Base-by-base conservation (phyloP, 1,140 invertebrate species). In the Eufriesea mexicana region DNA sequence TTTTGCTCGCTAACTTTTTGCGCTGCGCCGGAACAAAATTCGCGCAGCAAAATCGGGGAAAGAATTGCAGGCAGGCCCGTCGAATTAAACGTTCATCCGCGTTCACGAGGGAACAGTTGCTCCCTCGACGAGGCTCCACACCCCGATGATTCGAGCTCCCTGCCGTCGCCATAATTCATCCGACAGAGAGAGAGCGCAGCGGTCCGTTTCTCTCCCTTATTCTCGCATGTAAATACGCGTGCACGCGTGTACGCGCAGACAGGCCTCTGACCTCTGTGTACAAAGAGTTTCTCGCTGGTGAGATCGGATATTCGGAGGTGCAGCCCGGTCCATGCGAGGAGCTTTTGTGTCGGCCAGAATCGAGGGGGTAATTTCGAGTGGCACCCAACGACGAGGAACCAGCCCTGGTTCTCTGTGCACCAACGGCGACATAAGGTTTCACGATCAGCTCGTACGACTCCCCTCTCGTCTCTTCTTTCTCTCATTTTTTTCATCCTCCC, bases 321-420 rank as follows among this genome's bases (percentile, higher is more conserved):
- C 76, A 68, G 76, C 23, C 49, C n/a, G 76, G 64, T 59, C 76
- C 76, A 59, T 14, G 42, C 47, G 45, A 57, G 59, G 20, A n/a
- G 76, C 76, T 79, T 79, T 79, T 79, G 76, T 79, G 66, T n/a
- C 10, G 16, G 16, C 35, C 66, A 59, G 42, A 79, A 49, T 49
- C 64, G 64, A 70, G 66, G 76, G 62, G 76, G 66, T 59, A 79
- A 79, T 77, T 79, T 64, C 76, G 76, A 70, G 64, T 59, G 76
- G 54, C 76, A 68, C 42, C 76, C 64, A 68, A 79, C 64, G 54
- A 79, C 64, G 76, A 57, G 66, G 20, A 70, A 79, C 66, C 64
- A 57, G 42, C 54, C 7, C 12, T 6, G 42, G 7, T 55, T 16
- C 45, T 47, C 66, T 47, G 20, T 67, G 20, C 12, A 20, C 51